phyloP scores from a whole-genome alignment of 2,888 invertebrate species.

The Pachliopta kotzebuea region DNA sequence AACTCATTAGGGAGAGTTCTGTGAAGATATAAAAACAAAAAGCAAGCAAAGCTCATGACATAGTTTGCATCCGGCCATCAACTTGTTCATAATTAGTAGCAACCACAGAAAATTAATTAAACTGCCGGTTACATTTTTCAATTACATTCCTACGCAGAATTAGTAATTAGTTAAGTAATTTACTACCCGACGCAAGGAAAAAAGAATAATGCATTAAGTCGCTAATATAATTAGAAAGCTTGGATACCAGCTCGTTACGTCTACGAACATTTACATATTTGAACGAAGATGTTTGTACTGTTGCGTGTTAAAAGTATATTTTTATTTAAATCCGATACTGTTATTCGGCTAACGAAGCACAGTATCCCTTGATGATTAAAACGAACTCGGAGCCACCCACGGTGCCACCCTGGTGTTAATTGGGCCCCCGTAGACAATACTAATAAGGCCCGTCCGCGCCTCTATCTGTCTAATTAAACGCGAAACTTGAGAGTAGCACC shows the following conservation, averaged over 20 bases:
- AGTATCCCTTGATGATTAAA: slow-evolving; percentile 79
- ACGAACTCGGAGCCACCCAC: slow-evolving; percentile 74
- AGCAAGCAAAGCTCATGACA: slow-evolving; percentile 28
- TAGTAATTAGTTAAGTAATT: slow-evolving; percentile 28
- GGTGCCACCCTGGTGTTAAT: slow-evolving; percentile 76
- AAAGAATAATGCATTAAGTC: slow-evolving; percentile 22
- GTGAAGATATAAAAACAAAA: slow-evolving; percentile 25
- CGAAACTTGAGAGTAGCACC: slow-evolving; percentile 80
- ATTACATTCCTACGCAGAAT: slow-evolving; percentile 29
- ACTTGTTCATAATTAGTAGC: slow-evolving; percentile 39
- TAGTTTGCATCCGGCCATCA: slow-evolving; percentile 32
- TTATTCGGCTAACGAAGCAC: slow-evolving; percentile 76
- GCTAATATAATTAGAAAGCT: slow-evolving; percentile 17
- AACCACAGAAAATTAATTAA: slow-evolving; percentile 41
- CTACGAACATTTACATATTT: slow-evolving; percentile 3
- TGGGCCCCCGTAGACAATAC: slow-evolving; percentile 81
- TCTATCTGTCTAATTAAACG: slow-evolving; percentile 81
- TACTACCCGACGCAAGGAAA: slow-evolving; percentile 7
- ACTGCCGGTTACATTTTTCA: slow-evolving; percentile 36
- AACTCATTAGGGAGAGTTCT: slow-evolving; percentile 28
- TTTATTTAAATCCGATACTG: slow-evolving; percentile 59
- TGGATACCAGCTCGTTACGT: slow-evolving; percentile 5
- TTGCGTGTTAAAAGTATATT: slow-evolving; percentile 29
- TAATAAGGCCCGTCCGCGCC: slow-evolving; percentile 80
- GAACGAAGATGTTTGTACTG: slow-evolving; percentile 11